Conservation (phyloP, 64 coral and sea anemone genomes). For the Pachyseris speciosa region DNA sequence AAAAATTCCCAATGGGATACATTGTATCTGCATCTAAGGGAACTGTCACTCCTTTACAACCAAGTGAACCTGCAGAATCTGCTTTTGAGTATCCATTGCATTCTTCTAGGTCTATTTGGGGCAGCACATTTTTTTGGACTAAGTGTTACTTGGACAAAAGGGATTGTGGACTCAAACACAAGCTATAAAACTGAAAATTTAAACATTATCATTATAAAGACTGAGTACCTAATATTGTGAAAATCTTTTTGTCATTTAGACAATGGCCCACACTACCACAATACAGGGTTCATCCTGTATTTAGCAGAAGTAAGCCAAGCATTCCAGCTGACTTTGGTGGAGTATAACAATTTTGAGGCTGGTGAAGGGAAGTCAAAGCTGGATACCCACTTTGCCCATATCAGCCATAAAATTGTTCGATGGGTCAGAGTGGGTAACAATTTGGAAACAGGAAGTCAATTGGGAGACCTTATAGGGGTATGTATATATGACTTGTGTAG, state of each 20-base stretch:
- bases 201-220: neutral
- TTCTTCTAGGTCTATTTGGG: too few relatives aligned
- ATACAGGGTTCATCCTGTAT: neutral
- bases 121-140: too few relatives aligned
- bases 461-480: neutral
- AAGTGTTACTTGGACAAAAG: too few relatives aligned
- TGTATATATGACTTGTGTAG: neutral
- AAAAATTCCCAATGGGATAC: too few relatives aligned
- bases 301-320: neutral
- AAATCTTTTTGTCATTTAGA: neutral
- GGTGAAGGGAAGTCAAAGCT: neutral
- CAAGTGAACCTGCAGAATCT: too few relatives aligned
- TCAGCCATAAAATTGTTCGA: neutral
- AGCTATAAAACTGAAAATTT: neutral
- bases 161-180: too few relatives aligned
- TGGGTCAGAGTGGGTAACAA: neutral
- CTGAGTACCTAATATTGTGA: too few relatives aligned
- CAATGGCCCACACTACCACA: neutral
- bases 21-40: too few relatives aligned
- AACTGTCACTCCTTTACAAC: too few relatives aligned
- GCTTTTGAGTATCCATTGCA: too few relatives aligned
- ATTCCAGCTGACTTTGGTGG: neutral
- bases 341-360: neutral
- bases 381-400: neutral
- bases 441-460: neutral